Evolutionary conservation across 1,140 invertebrate species (phyloP).

Genomic region (Armadillidium nasatum): DNA sequence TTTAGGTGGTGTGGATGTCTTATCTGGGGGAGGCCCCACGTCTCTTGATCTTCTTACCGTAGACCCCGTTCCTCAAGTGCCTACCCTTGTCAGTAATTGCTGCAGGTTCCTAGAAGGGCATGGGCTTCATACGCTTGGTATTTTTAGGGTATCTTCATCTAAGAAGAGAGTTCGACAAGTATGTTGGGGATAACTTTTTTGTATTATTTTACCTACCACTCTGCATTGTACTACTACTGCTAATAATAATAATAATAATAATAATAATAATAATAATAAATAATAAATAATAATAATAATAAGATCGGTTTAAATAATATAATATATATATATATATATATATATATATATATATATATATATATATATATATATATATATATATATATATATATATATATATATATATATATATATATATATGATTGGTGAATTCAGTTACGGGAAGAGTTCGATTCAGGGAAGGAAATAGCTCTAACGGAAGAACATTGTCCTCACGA

Average conservation of each 20-base stretch:
- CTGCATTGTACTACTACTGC: too few species aligned
- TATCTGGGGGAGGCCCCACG: slow-evolving; percentile 12
- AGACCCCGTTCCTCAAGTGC: slow-evolving; percentile 41
- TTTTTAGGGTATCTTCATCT: slow-evolving; percentile 83
- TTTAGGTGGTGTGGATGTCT: slow-evolving; percentile 46
- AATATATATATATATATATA: too few species aligned
- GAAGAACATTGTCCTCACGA: slow-evolving; percentile 83
- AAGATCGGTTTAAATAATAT: too few species aligned
- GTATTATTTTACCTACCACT: too few species aligned
- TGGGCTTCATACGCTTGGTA: slow-evolving; percentile 74
- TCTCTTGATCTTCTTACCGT: slow-evolving; percentile 33
- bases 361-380: too few species aligned
- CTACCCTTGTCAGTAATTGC: slow-evolving; percentile 63
- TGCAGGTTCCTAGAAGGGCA: slow-evolving; percentile 71
- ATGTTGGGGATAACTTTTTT: slow-evolving; percentile 35
- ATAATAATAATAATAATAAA: too few species aligned
- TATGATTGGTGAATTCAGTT: slow-evolving; percentile 58
- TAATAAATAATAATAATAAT: too few species aligned
- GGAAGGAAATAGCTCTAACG: slow-evolving; percentile 68
- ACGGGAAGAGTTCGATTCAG: slow-evolving; percentile 82
- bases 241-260: too few species aligned
- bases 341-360: too few species aligned
- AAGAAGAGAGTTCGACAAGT: slow-evolving; percentile 88
- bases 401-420: slow-evolving; percentile 11
- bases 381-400: slow-evolving; percentile 3